Conservation (phyloP, 2,888 invertebrate species). For the Folsomia candida region DNA sequence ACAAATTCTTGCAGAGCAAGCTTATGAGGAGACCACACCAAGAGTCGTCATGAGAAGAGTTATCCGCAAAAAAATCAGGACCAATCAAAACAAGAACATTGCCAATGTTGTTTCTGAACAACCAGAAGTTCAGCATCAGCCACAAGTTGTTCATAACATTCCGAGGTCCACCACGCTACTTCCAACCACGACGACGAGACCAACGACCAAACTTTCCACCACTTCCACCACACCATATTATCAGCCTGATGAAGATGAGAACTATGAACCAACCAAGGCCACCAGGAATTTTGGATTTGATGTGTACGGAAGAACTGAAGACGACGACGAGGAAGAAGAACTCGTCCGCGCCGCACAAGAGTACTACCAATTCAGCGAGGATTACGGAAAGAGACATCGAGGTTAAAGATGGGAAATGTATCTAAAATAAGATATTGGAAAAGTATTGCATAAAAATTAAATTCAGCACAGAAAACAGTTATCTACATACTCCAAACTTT, state of each 20-base stretch:
- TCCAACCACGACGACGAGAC: not conserved
- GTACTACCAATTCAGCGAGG: conserved; percentile 10
- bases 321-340: conserved; percentile 17
- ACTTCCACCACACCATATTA: not conserved
- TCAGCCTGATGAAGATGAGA: not conserved
- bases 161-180: not conserved
- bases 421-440: not conserved
- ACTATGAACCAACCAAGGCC: not conserved
- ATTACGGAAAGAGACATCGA: conserved; percentile 9
- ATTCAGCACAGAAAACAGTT: not conserved
- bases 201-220: not conserved
- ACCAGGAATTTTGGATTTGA: conserved; percentile 12
- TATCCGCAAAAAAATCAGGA: not conserved
- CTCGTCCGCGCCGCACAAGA: conserved; percentile 10
- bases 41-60: not conserved
- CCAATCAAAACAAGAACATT: not conserved
- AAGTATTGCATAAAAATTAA: not conserved
- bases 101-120: not conserved
- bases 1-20: not conserved
- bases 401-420: not conserved
- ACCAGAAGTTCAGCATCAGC: not conserved
- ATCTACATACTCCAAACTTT: no score
- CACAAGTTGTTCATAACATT: not conserved
- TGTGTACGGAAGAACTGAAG: conserved; percentile 13
- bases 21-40: not conserved